Evolutionary conservation across 1,140 invertebrate species (phyloP), one percentile per base, ranked within the genome.

Genomic region (Orius insidiosus): DNA sequence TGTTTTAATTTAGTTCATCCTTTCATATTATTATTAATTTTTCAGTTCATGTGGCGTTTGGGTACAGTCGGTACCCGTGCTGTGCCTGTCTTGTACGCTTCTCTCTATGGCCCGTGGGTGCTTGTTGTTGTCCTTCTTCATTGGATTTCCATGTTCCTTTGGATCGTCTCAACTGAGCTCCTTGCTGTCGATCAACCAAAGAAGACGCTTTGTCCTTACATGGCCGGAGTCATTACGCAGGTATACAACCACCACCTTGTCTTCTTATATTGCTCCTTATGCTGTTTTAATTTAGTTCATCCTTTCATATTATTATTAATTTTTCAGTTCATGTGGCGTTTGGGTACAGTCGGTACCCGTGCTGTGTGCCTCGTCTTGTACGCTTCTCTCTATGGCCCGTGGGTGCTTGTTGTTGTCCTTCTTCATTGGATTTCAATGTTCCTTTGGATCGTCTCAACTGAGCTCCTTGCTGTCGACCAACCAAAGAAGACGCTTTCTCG

Each of bases 141-240:
- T 57, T 81, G 76, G 76, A 55, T 86, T 1, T 78, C 76, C 1
- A 86, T 89, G 81, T 72, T 86, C 52, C 68, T 84, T 5, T 88
- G 84, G 80, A 63, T 94, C 36, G 75, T 88, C 24, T 86, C 85
- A 0, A 84, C 85, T 16, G 0, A 15, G 2, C 16, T 16, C n/a
- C 16, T 19, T 5, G 10, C 14, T 16, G 14, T n/a, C 18, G 18
- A 16, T 3, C 33, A 36, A 7, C 14, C 6, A 5, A 14, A 15
- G 6, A 34, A 32, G 13, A 40, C 38, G 2, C 38, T 40, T 5
- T 18, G 4, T 3, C 11, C 66, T 90, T 2, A 87, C 85, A 0
- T 89, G 85, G 83, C 69, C 89, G 6, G 86, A 1, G 85, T 88
- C n/a, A 76, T 87, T 40, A 82, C 80, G 51, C 80, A 84, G 62